These are phyloP conservation scores for Microvelia longipes DNA, from an alignment of 1,140 invertebrate genomes.

Conservation along the genomic window DNA sequence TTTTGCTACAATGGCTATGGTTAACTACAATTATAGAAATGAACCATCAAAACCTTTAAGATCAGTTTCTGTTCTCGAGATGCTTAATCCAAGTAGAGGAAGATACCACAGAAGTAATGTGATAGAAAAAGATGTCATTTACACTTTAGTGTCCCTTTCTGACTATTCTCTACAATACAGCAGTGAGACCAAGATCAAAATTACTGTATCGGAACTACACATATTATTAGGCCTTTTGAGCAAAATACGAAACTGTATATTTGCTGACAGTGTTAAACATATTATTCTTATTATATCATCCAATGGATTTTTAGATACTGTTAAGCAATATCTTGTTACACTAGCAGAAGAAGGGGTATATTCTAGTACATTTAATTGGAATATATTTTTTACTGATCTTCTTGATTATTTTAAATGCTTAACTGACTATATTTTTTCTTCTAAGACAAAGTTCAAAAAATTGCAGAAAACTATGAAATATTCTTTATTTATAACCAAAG, in stretches of 20 bases:
- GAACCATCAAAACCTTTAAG: too few relatives aligned
- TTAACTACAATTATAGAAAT: too few relatives aligned
- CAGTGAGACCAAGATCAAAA: background rate
- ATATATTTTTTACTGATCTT: background rate
- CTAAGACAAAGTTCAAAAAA: background rate
- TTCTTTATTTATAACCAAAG: background rate
- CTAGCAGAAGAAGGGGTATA: background rate
- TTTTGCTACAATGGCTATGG: too few relatives aligned
- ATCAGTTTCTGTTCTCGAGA: too few relatives aligned
- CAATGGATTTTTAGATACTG: background rate
- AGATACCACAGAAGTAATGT: too few relatives aligned
- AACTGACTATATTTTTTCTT: background rate
- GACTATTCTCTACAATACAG: background rate
- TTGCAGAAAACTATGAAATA: background rate
- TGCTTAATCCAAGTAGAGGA: too few relatives aligned
- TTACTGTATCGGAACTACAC: background rate
- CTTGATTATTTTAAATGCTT: background rate
- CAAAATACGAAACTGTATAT: background rate
- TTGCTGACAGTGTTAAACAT: background rate
- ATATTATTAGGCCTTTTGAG: background rate
- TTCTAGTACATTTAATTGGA: background rate
- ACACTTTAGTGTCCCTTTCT: background rate
- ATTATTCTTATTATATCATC: background rate
- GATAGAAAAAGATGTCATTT: background rate
- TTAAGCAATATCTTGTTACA: background rate